Evolutionary conservation across 2,888 invertebrate species (phyloP), one percentile per base, ranked within the genome.

Genomic region (Suillia variegata): DNA sequence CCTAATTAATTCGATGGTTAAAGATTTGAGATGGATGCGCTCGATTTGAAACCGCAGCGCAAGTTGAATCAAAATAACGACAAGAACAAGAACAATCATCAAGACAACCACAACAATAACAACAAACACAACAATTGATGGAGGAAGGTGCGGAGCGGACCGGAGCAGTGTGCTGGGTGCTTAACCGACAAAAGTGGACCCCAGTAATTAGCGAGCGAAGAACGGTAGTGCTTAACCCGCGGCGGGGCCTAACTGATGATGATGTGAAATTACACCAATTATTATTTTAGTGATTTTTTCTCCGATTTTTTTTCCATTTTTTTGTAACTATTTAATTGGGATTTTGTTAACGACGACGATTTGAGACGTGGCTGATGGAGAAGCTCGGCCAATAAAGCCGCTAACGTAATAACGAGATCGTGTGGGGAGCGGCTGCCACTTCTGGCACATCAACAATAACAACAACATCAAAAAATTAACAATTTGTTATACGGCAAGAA

Each of bases 251-350:
- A 10, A 5, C 42, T 26, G 26, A 26, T 56, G 56, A 59, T 59
- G 54, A 49, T 54, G 55, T 56, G 56, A 52, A 58, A 62, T 58
- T 56, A 58, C 50, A 59, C 50, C 59, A 59, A 56, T 59, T 56
- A 59, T 59, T 56, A 57, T 48, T 62, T 62, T 54, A 57, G 54
- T 62, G 59, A 62, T 62, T 62, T 59, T 62, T 59, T 49, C n/a
- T n/a, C n/a, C n/a, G n/a, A n/a, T n/a, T n/a, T n/a, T n/a, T n/a
- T n/a, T n/a, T n/a, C n/a, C n/a, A n/a, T n/a, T n/a, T n/a, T n/a
- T n/a, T n/a, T n/a, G n/a, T n/a, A 6, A 62, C 59, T 54, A 62
- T 62, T 59, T 62, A 62, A 62, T 62, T 62, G 57, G 48, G 21
- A 34, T 51, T 49, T 54, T 33, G 34, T 58, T 34, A 33, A 15